Conservation (phyloP, 2,113 vertebrate species). For the Athene cunicularia region DNA sequence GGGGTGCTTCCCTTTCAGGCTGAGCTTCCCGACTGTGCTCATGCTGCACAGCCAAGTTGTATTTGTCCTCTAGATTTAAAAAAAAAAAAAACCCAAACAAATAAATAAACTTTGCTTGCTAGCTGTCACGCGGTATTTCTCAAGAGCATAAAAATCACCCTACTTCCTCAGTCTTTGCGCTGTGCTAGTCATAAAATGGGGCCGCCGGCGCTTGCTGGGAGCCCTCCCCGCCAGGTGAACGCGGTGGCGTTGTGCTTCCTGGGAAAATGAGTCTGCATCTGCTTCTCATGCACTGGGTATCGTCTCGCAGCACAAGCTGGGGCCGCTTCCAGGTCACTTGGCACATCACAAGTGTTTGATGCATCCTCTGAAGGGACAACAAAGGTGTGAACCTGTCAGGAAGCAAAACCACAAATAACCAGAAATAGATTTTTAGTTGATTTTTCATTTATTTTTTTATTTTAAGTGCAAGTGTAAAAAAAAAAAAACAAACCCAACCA, state of each 20-base stretch:
- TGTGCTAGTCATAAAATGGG: neutral
- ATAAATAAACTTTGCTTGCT: neutral
- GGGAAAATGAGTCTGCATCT: neutral
- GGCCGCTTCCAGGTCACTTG: conserved; percentile 37
- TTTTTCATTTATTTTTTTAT: neutral
- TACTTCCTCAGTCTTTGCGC: neutral
- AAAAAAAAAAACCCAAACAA: neutral
- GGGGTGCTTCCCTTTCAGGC: neutral
- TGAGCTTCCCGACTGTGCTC: neutral
- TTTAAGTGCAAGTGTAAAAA: neutral
- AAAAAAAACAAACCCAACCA: neutral
- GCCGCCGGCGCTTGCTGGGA: accelerated
- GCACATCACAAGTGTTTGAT: conserved; percentile 8
- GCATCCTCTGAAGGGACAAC: conserved; percentile 20
- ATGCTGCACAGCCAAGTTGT: accelerated
- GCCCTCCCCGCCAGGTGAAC: neutral
- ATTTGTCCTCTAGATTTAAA: neutral
- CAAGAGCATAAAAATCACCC: neutral
- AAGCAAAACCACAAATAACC: neutral
- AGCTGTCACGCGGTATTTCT: neutral
- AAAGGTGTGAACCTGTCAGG: conserved; percentile 44
- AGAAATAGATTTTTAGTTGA: conserved; percentile 1
- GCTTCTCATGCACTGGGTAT: neutral
- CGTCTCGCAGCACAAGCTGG: neutral
- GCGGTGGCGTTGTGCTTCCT: neutral